Conservation (phyloP, 2,888 invertebrate genomes). For the Piscicola geometra region DNA sequence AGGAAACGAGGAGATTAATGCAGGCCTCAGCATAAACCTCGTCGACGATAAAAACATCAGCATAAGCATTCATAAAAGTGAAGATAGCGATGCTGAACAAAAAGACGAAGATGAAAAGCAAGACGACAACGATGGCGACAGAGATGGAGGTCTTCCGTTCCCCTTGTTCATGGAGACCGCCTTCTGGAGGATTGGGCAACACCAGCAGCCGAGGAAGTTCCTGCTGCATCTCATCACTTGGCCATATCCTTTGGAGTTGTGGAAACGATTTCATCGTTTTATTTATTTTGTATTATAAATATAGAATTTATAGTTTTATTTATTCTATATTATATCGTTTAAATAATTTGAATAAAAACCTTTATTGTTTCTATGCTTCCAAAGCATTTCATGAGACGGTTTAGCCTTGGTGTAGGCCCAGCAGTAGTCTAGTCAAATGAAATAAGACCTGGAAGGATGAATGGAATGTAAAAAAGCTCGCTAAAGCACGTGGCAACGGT, state of each 20-base stretch:
- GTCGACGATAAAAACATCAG: not conserved
- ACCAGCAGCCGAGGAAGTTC: conserved; percentile 82
- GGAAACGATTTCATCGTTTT: not conserved
- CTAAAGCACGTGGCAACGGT: not conserved
- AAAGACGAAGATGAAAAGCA: not conserved
- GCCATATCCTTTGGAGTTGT: conserved; percentile 93
- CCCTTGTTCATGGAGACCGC: conserved; percentile 85
- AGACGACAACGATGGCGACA: not conserved
- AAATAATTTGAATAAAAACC: too few relatives aligned
- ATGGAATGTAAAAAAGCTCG: too few relatives aligned
- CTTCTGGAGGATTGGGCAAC: conserved; percentile 81
- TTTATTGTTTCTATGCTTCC: too few relatives aligned
- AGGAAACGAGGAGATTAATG: not conserved
- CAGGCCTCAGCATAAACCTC: not conserved
- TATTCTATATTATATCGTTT: too few relatives aligned
- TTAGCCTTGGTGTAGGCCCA: too few relatives aligned
- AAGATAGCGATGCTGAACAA: not conserved
- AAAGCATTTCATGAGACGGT: too few relatives aligned
- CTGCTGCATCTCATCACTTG: conserved; percentile 93
- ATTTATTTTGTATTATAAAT: too few relatives aligned
- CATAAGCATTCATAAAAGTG: too few relatives aligned
- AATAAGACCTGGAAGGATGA: too few relatives aligned
- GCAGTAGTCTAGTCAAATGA: too few relatives aligned
- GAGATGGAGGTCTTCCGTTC: conserved; percentile 57
- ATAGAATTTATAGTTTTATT: too few relatives aligned